phyloP scores from a whole-genome alignment of 2,113 vertebrate species.

The Ammospiza nelsoni region DNA sequence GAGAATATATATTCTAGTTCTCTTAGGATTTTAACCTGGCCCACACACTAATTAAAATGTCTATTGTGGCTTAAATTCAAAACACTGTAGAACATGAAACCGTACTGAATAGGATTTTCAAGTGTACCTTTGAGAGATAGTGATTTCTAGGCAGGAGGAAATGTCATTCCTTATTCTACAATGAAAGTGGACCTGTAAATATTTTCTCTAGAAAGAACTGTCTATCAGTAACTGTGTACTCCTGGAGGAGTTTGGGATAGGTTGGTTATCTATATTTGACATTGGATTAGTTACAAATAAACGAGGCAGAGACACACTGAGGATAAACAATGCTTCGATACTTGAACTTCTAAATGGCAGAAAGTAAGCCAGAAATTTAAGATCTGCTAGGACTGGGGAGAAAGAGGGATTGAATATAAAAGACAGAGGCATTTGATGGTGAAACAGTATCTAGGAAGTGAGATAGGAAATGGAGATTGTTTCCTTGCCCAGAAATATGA shows the following conservation, averaged over 20 bases:
- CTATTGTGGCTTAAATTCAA: neutral
- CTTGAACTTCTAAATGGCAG: neutral
- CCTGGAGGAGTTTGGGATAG: neutral
- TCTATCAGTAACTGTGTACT: neutral
- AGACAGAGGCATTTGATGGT: neutral
- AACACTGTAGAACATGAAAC: neutral
- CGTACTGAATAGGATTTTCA: neutral
- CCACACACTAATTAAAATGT: neutral
- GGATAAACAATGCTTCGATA: neutral
- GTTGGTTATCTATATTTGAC: neutral
- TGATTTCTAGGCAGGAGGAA: neutral
- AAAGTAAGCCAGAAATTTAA: neutral
- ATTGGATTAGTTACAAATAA: neutral
- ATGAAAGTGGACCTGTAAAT: neutral
- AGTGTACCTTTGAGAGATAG: neutral
- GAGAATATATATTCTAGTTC: neutral
- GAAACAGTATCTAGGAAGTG: conserved; percentile 25
- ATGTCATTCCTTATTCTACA: neutral
- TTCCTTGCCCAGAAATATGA: conserved; percentile 54
- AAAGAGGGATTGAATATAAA: neutral
- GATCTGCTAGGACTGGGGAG: neutral
- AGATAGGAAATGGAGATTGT: conserved; percentile 48
- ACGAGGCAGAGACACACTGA: neutral
- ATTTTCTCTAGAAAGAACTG: neutral
- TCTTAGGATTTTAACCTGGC: neutral